Evolutionary conservation across 2,113 vertebrate species (phyloP), one percentile per base, ranked within the genome.

Genomic region (Anarhynchus alexandrinus): DNA sequence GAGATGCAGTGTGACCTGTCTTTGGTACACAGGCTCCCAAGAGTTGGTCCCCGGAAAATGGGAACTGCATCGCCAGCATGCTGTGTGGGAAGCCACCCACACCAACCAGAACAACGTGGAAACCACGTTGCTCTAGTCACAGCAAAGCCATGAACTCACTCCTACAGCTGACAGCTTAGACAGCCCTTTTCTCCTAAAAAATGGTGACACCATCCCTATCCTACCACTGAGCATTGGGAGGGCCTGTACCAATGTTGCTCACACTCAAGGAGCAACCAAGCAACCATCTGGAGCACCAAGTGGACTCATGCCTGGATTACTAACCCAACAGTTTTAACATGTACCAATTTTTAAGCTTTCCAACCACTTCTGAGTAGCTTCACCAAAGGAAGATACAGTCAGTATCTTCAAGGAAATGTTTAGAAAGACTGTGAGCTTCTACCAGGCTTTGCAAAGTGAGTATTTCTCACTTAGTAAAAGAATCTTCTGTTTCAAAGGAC

Each of bases 31-130:
- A 40, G 30, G 21, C 10, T 88, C 15, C 34, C 21, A 69, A 42
- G 14, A 29, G 45, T 25, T 45, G 29, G 29, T 64, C 12, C n/a
- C 12, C 25, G 77, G 32, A 78, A 67, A 83, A 47, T 8, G 29
- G 40, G 84, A 89, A 72, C 27, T 0, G 0, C 22, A 10, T 36
- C 1, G 3, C 32, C 67, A 58, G 42, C 23, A 25, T 3, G 23
- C 20, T 29, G 25, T 0, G 0, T 4, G 7, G 47, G 49, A 88
- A 83, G 32, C 47, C 29, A 64, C 49, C 27, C 49, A 69, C 67
- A 25, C 21, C 29, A 61, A 84, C 36, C 58, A 81, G 20, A 47
- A 69, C 0, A 3, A 55, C 1, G 4, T 10, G n/a, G 29, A 91
- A 91, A 86, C 27, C 16, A 30, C 1, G 0, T 23, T 2, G 1